Evolutionary conservation across 1,140 invertebrate species (phyloP), one percentile per base, ranked within the genome.

Genomic region (Vanessa atalanta): DNA sequence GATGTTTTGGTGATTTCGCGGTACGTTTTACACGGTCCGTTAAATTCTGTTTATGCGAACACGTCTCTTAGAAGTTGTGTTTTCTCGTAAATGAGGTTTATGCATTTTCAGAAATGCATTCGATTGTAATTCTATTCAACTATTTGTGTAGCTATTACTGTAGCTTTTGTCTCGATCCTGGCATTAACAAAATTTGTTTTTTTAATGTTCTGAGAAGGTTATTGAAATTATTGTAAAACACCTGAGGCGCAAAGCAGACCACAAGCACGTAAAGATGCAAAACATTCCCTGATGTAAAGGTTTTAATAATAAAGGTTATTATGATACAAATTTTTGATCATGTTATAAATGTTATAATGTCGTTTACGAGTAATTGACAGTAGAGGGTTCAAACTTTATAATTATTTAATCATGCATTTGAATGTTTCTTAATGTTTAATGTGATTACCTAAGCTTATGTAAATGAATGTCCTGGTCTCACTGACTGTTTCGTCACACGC

Each of bases 1-100:
- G 77, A 75, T 75, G 75, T 78, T 77, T 80, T 60, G 80, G 71
- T 68, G 77, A 82, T 82, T 80, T 82, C 76, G 78, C 75, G 82
- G 80, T 71, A 75, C 55, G 73, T 82, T 83, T 72, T 77, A 73
- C 74, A 82, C 72, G 79, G 80, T 47, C 73, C 75, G 76, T 83
- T 79, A 80, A 74, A 69, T 76, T 79, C 67, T 77, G 60, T 77
- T 79, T 83, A 65, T 69, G 70, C 65, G 72, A 70, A 63, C 63
- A 51, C 68, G 73, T 75, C 73, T 73, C 47, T 66, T 37, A 60
- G 74, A 57, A 63, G 13, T 70, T 15, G 65, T 47, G 68, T 71
- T 75, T 65, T 67, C 65, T 66, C 71, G 68, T 72, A 68, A 76
- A 68, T 55, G 61, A 43, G 51, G 26, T 75, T 75, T 70, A 66